A percentile compares a stretch with the other conserved stretches of the same genome.
phyloP scores from a whole-genome alignment of 2,888 invertebrate genomes.

The Watsonalla cultraria region DNA sequence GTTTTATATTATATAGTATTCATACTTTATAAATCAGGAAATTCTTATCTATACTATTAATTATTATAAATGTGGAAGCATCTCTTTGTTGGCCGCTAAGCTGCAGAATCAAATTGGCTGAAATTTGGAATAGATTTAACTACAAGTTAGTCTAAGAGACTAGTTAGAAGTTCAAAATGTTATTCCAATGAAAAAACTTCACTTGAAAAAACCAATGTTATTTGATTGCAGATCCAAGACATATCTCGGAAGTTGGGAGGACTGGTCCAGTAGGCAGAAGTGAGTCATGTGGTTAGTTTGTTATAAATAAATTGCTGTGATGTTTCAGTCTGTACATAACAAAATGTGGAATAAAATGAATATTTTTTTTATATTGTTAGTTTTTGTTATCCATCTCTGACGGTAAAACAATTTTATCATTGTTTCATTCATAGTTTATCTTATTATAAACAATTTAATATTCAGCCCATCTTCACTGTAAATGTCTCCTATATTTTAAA shows the following conservation, averaged over 20 bases:
- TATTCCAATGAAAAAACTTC: background rate
- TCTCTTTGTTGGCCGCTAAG: too few relatives aligned
- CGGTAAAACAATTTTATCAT: slow-evolving; percentile 7
- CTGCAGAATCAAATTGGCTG: too few relatives aligned
- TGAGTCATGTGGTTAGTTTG: slow-evolving; percentile 9
- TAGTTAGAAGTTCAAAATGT: too few relatives aligned
- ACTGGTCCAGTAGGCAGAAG: slow-evolving; percentile 59
- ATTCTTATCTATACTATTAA: background rate
- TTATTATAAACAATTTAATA: too few relatives aligned
- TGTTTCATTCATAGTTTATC: too few relatives aligned
- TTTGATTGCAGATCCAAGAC: slow-evolving; percentile 63
- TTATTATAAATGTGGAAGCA: too few relatives aligned
- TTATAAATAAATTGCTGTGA: background rate
- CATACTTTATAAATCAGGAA: too few relatives aligned
- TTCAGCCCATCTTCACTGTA: too few relatives aligned
- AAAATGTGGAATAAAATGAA: background rate
- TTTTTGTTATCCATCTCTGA: background rate
- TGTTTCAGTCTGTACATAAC: background rate
- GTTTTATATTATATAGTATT: background rate
- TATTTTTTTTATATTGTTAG: background rate
- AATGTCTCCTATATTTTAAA: too few relatives aligned
- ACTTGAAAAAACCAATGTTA: slow-evolving; percentile 4
- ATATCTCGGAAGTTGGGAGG: slow-evolving; percentile 71
- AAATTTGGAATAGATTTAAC: too few relatives aligned
- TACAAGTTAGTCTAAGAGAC: too few relatives aligned